Evolutionary conservation across 2,113 vertebrate genomes (phyloP), one percentile per base, ranked within the genome.

Genomic region (Siniperca chuatsi): DNA sequence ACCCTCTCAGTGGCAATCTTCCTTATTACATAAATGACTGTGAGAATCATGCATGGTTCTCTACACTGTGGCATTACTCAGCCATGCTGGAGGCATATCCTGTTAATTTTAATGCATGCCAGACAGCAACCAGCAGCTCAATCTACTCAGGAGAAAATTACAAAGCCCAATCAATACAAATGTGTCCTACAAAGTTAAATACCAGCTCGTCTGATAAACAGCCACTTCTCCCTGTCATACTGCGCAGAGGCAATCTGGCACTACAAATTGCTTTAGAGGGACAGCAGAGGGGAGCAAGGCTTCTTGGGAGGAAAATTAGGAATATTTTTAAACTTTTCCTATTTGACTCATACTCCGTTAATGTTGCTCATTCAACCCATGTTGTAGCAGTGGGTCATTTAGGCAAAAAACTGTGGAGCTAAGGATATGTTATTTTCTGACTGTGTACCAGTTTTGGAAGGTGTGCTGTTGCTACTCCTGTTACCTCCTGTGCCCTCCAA

Each of bases 81-180:
- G 81, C 83, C 82, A 74, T 35, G 85, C 86, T 88, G 78, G 79
- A 86, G 82, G 84, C 80, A 69, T 42, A 78, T 78, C 79, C 70
- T 80, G 77, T 87, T 92, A 7, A 90, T 91, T 90, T 89, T 83
- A 85, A 92, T 87, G 89, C 88, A 87, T 57, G 50, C 61, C 82
- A 60, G 81, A 79, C 86, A 61, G 79, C 87, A 68, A 80, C 58
- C 75, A 68, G 80, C 68, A 85, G 84, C 89, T 87, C 89, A 79
- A 90, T 92, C 91, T 90, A 83, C 89, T 84, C 77, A 33, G 84
- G 80, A 90, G 89, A 90, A 91, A 92, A 93, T 94, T 90, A 88
- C 90, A 90, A 92, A 92, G 76, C 82, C 90, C 90, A 92, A 92
- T 93, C 93, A 93, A 93, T 94, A 90, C 87, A 89, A 91, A 90